Percentiles rank a stretch among this genome's conserved stretches.
These are phyloP conservation scores for Trochalopteron elliotii DNA, from an alignment of 2,113 vertebrate species.

Conservation along the genomic window DNA sequence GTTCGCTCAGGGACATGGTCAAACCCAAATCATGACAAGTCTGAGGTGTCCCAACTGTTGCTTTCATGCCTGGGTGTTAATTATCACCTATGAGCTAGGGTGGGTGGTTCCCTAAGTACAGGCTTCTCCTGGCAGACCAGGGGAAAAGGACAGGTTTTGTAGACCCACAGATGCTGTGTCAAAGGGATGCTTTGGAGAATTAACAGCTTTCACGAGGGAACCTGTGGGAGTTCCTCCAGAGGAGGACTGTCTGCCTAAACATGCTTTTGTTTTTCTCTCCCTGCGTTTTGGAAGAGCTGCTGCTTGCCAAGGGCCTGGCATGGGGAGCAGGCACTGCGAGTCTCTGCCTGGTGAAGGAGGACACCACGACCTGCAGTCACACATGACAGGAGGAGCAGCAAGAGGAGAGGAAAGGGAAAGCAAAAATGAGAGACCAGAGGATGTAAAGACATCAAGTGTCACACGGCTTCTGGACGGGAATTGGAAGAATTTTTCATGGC, in stretches of 20 bases:
- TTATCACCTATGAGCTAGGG: neutral
- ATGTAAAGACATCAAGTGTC: neutral
- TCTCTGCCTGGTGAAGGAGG: neutral
- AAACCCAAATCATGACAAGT: neutral
- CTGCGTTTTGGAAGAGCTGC: neutral
- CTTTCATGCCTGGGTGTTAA: neutral
- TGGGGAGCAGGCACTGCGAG: accelerated
- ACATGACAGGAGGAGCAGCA: neutral
- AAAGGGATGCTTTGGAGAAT: neutral
- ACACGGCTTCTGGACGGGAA: neutral
- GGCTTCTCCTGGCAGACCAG: neutral
- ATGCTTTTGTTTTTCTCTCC: neutral
- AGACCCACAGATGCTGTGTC: neutral
- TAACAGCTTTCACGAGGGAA: neutral
- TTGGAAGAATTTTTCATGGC: neutral
- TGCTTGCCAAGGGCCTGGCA: neutral
- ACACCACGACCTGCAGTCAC: neutral
- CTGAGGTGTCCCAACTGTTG: neutral
- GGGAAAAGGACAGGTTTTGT: neutral
- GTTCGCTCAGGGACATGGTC: neutral
- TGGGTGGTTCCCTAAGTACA: neutral
- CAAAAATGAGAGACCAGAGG: neutral
- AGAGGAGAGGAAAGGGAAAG: neutral
- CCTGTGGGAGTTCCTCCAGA: neutral
- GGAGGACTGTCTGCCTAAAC: neutral